Evolutionary conservation across 2,113 vertebrate genomes (phyloP), one percentile per base, ranked within the genome.

Genomic region (Onychorhynchus coronatus): DNA sequence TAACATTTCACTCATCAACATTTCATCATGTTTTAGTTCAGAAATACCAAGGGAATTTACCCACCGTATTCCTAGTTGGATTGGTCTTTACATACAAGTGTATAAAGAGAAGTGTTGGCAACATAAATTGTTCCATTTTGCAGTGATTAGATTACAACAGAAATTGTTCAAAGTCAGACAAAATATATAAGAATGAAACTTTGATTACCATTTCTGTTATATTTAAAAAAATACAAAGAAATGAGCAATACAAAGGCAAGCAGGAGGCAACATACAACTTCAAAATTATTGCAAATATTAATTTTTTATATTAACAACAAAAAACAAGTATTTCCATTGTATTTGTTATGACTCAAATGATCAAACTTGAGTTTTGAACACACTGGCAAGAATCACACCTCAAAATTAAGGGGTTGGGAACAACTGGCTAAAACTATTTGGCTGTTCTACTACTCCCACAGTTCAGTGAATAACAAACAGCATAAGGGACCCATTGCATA

Each of bases 241-340:
- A n/a, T 0, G 2, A 74, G 8, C 3, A 55, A 9, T 5, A 20
- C 14, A n/a, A 52, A 72, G 12, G 2, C 22, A 79, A 65, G 24
- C 2, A 37, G 14, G 11, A 63, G 5, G 8, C 5, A 88, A 71
- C 4, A 10, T 15, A 16, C 1, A 67, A 35, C 9, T 67, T 55
- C 9, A 42, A 59, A 55, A 31, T 19, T 13, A 55, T 7, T 55
- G 23, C 31, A 6, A 73, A 55, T 30, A 30, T 37, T 63, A 11
- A 2, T 1, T 28, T 31, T n/a, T 42, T 46, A 6, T 35, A 37
- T 16, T 35, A 42, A 4, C 4, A 58, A 59, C 8, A 41, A 12
- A 67, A 9, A 59, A 8, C 5, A 71, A 30, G 3, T 28, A 52
- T n/a, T 70, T 76, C 10, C 6, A 7, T 18, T n/a, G 4, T 23